A percentile compares a stretch with the other conserved stretches of the same genome.
Evolutionary conservation across 1,140 invertebrate genomes (phyloP).

Genomic region (Platorchestia sp.): DNA sequence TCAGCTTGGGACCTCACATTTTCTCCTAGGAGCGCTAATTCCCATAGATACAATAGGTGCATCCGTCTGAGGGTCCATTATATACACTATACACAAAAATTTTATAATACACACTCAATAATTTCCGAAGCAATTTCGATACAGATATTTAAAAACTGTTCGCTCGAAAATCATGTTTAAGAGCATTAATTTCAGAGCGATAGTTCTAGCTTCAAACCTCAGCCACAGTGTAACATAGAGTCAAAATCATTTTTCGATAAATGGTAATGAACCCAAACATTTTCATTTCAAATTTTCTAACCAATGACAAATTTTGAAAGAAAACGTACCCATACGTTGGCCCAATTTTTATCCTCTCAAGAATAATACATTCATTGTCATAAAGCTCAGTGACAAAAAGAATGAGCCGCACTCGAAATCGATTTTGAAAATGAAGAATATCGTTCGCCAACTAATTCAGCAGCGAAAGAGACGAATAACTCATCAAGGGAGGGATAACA

Average conservation of each 20-base stretch:
- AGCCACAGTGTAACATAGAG: neutral
- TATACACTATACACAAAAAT: no score
- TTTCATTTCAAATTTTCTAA: neutral
- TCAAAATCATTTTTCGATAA: neutral
- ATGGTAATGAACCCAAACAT: neutral
- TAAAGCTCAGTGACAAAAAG: neutral
- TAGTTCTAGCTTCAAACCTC: neutral
- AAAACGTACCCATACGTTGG: neutral
- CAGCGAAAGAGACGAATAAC: neutral
- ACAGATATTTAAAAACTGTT: no score
- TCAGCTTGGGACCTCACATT: no score
- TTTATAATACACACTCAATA: no score
- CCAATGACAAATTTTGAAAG: neutral
- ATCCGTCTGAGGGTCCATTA: no score
- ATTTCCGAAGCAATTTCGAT: no score
- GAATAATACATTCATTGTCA: neutral
- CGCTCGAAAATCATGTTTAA: no score
- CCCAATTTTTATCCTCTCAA: neutral
- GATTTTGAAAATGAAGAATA: neutral
- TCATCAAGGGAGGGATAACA: neutral
- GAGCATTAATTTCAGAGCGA: no score
- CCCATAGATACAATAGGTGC: no score
- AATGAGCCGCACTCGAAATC: neutral
- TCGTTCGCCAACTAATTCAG: neutral
- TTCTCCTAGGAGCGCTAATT: no score